These are phyloP conservation scores for Esox niger DNA, from an alignment of 2,113 vertebrate genomes.

Conservation along the genomic window DNA sequence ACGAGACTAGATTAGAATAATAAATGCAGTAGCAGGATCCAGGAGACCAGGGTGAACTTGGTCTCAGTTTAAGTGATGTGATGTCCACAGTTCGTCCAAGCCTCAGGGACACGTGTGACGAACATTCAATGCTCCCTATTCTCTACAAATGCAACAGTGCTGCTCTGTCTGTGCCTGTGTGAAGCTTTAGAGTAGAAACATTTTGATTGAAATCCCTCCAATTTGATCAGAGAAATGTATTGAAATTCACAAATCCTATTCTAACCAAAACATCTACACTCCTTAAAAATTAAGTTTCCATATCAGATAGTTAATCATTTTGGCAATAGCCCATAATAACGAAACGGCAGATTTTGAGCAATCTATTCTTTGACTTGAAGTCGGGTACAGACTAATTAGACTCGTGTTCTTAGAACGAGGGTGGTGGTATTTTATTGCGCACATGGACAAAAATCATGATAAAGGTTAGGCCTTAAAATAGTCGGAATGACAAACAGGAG, in stretches of 20 bases:
- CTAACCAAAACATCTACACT: background rate
- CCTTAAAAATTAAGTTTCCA: background rate
- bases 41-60: too few species aligned
- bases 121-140: conserved; percentile 45
- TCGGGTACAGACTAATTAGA: background rate
- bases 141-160: conserved; percentile 57
- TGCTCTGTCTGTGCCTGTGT: conserved; percentile 23
- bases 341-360: background rate
- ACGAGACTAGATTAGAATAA: background rate
- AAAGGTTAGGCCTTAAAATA: background rate
- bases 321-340: too few species aligned
- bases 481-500: background rate
- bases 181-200: background rate
- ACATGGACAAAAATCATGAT: background rate
- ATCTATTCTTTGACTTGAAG: background rate
- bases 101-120: conserved; percentile 48
- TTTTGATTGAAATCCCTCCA: background rate
- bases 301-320: background rate
- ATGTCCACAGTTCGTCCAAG: background rate
- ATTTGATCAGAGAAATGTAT: background rate
- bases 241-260: background rate
- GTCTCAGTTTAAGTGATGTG: background rate
- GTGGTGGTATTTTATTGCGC: background rate
- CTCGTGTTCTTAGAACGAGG: background rate
- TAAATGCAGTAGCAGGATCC: conserved; percentile 10